Evolutionary conservation across 2,113 vertebrate genomes (phyloP), one percentile per base, ranked within the genome.

Genomic region (Platycercus adscitus): DNA sequence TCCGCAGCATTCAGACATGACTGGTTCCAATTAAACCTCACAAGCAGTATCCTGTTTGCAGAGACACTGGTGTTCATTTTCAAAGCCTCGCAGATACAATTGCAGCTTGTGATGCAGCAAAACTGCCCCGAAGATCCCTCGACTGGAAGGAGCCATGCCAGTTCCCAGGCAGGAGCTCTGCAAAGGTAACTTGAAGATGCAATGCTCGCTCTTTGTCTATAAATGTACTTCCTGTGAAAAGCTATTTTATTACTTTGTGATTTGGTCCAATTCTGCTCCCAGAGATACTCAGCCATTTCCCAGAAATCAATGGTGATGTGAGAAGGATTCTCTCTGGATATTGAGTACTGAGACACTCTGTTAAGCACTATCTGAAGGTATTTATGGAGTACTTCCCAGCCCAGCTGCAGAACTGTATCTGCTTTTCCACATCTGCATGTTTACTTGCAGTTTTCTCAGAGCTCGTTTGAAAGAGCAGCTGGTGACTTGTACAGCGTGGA

Each of bases 41-140:
- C 70, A 91, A 98, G 96, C 29, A 91, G 86, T 72, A 96, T 95
- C 97, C 95, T 97, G 96, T 97, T 97, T 97, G 91, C 91, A 96
- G 96, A 97, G 96, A 96, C 92, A 97, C 68, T 94, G 96, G 97
- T 89, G 92, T 87, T 97, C 86, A 88, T 93, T 98, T 98, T 97
- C 97, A 97, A 96, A 96, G 79, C 93, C 95, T 96, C 96, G 71
- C 91, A 97, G 97, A 98, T 96, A 97, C 91, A 95, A 95, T 77
- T 97, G 97, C 97, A 96, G 91, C 72, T 68, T 94, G 93, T 76
- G 95, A 97, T 97, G 89, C 89, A 96, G 95, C 92, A 96, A 85
- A 97, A 96, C 94, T 86, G 94, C 81, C 86, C 89, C 97, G 96
- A 81, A 95, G 93, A 95, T 95, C 93, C 95, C 91, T 75, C 77